These are phyloP conservation scores for Cebuella pygmaea DNA, from an alignment of 2,797 vertebrate genomes.

Conservation along the genomic window DNA sequence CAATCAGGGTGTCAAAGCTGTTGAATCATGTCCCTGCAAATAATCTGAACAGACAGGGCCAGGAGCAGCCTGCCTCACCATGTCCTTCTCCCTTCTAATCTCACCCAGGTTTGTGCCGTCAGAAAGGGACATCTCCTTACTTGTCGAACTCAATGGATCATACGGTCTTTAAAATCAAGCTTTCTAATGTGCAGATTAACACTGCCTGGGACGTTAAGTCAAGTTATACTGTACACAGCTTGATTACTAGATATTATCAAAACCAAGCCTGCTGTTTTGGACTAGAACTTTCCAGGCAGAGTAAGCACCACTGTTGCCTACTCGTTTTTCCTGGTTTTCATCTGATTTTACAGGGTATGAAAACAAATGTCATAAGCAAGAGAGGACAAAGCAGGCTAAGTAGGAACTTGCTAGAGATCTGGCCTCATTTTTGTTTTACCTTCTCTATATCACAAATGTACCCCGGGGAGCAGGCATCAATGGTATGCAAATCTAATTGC, in stretches of 20 bases:
- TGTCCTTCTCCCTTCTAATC: too few species aligned
- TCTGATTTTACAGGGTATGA: constrained; percentile 76
- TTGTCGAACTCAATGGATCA: constrained; percentile 45
- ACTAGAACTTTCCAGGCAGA: constrained; percentile 82
- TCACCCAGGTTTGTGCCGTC: background rate
- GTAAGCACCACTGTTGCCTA: constrained; percentile 74
- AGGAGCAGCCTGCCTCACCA: too few species aligned
- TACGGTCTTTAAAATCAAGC: constrained; percentile 63
- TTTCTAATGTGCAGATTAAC: constrained; percentile 78
- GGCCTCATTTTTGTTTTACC: constrained; percentile 78
- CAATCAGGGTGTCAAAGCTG: background rate
- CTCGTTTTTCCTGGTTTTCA: constrained; percentile 82
- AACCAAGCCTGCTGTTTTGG: constrained; percentile 80
- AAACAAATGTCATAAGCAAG: constrained; percentile 80
- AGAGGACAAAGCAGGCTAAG: constrained; percentile 75
- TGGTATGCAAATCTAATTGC: constrained; percentile 83
- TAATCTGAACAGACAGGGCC: background rate
- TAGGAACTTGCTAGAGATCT: constrained; percentile 74
- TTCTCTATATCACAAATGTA: constrained; percentile 76
- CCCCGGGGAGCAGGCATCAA: constrained; percentile 72
- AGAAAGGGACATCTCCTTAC: background rate
- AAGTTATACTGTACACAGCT: constrained; percentile 80
- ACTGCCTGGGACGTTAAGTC: constrained; percentile 82
- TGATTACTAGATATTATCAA: constrained; percentile 85
- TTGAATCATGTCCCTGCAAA: rapidly evolving